Evolutionary conservation across 2,797 vertebrate genomes (phyloP), one percentile per base, ranked within the genome.

Genomic region (Carcharodon carcharias): DNA sequence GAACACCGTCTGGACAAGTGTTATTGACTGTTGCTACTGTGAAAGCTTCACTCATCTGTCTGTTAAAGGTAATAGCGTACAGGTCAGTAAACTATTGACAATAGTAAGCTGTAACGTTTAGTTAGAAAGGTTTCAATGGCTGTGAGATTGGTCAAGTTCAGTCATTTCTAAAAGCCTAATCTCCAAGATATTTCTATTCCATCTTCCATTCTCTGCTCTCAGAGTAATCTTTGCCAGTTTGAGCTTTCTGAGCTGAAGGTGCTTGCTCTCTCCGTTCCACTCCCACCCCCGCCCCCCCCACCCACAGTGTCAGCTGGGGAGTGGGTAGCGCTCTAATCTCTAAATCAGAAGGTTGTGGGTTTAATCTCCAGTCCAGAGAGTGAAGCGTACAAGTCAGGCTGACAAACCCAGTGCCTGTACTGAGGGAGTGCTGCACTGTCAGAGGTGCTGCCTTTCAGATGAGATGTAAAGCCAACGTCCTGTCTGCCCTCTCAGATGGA

Each of bases 51-150:
- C 96, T 96, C 85, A 85, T 58, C 96, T 82, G 82, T 16, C 1
- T 96, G 93, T 96, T 94, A 96, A 96, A 96, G 97, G 97, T 97
- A 97, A 96, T 96, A 96, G 97, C 97, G 96, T 96, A 97, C 96
- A 97, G 97, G 97, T 97, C 97, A 98, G 96, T 97, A 97, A 97
- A 97, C 96, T 97, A 97, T 97, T 97, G 97, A 97, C 97, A 96
- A 96, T 96, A 96, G 96, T 97, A 67, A 97, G 96, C 96, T 96
- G 40, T 14, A 50, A 45, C 4, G 54, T 35, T 89, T 89, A 58
- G 87, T 56, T 56, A 35, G 40, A 89, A 28, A 56, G 28, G 87
- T 28, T 56, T 56, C 54, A 56, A 58, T 89, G 56, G 87, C 28
- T 54, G 50, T 28, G 87, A 31, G 54, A 89, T 28, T 89, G 87